Conservation (phyloP, 2,888 invertebrate genomes). For the Helleia helle region DNA sequence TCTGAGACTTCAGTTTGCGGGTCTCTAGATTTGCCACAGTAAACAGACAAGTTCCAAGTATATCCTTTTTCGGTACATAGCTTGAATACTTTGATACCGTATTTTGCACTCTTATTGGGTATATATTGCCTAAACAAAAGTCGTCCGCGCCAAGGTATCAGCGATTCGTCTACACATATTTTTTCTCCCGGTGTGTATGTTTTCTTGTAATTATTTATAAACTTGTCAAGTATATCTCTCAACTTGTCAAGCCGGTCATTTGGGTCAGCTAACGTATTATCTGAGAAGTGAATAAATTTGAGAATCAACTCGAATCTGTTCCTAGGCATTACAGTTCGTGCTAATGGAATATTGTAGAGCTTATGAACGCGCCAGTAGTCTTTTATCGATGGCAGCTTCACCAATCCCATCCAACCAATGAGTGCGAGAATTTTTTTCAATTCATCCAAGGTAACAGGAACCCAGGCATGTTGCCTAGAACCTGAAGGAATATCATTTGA, state of each 20-base stretch:
- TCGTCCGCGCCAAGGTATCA: slow-evolving; percentile 5
- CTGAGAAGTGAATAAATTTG: slow-evolving; percentile 9
- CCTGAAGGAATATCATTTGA: too few relatives aligned
- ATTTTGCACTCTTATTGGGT: slow-evolving; percentile 17
- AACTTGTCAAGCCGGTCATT: slow-evolving; percentile 16
- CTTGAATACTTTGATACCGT: slow-evolving; percentile 28
- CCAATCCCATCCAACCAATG: slow-evolving; percentile 24
- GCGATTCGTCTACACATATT: background rate
- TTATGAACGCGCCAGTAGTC: slow-evolving; percentile 22
- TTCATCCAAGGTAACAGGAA: background rate
- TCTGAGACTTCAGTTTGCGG: slow-evolving; percentile 16
- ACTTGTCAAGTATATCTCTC: slow-evolving; percentile 16
- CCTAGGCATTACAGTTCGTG: slow-evolving; percentile 18
- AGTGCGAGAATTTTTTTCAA: slow-evolving; percentile 15
- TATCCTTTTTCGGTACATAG: too few relatives aligned
- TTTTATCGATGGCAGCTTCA: slow-evolving; percentile 19
- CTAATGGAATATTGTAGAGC: slow-evolving; percentile 19
- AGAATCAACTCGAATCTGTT: slow-evolving; percentile 19
- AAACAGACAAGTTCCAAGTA: slow-evolving; percentile 22
- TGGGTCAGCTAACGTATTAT: background rate
- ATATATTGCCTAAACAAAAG: slow-evolving; percentile 17
- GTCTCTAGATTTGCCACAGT: slow-evolving; percentile 19
- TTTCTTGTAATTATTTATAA: slow-evolving; percentile 18
- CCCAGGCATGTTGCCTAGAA: background rate
- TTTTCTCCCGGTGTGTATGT: background rate